Base-by-base conservation (phyloP, 2,797 vertebrate species). In the Cirrhinus mrigala region DNA sequence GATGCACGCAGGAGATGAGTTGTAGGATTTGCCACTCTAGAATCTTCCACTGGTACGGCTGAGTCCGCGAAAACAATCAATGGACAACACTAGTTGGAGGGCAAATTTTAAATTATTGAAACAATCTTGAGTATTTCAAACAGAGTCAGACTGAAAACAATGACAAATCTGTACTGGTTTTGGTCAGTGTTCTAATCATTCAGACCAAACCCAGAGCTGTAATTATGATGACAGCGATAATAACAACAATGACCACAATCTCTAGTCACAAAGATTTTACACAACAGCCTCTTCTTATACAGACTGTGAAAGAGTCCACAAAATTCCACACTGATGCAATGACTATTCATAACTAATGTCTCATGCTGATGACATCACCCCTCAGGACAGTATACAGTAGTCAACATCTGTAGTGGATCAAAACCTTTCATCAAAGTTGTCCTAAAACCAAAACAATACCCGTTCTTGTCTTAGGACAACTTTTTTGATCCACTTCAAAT, bases 331-430 rank as follows among this genome's bases (percentile, higher is more conserved):
- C 73, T 83, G 82, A 87, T 89, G 86, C 88, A 90, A 89, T 89
- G 71, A 87, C 85, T 91, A 85, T 89, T 88, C 86, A 89, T 92
- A 89, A 85, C 50, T 88, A 88, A 91, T 82, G 89, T 76, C 62
- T 89, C 70, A 81, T 79, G 22, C 82, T 83, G 87, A 89, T 92
- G 92, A 92, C 91, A 90, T 94, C 91, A 93, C 44, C 77, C 44
- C 81, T 80, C 66, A 37, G 77, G 69, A 84, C 40, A 68, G 81
- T 69, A 88, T 37, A 37, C 33, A 37, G 33, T 37, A 37, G 33
- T 37, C 33, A 37, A 37, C 33, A 37, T 37, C 5, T 37, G 33
- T 4, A 37, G 33, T 37, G 33, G 33, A 37, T 37, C 33, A 37
- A 37, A 37, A 37, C 33, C 33, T 37, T 37, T 37, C 33, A 37